Conservation (phyloP, 2,888 invertebrate genomes). For the Eupithecia vulgata region DNA sequence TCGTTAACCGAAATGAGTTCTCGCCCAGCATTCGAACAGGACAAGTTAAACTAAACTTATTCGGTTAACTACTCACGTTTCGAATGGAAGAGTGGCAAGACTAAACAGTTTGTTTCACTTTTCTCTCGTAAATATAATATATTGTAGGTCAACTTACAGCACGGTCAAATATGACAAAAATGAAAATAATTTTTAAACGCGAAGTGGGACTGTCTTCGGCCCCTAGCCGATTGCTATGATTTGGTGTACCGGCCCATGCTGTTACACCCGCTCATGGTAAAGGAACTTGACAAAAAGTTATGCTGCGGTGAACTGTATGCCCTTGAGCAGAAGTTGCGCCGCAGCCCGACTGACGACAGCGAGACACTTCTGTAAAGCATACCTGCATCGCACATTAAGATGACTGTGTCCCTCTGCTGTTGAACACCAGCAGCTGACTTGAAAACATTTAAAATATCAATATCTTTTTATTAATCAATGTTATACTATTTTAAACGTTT, state of each 20-base stretch:
- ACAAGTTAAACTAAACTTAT: not conserved
- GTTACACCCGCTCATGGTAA: slow-evolving; percentile 7
- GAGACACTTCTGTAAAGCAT: not conserved
- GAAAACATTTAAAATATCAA: too few relatives aligned
- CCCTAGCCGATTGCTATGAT: not conserved
- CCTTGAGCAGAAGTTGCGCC: not conserved
- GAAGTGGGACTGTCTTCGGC: not conserved
- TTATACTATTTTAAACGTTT: not conserved
- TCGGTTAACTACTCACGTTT: not conserved
- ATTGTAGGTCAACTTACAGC: too few relatives aligned
- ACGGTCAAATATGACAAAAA: too few relatives aligned
- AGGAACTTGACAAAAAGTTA: slow-evolving; percentile 13
- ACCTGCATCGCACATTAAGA: not conserved
- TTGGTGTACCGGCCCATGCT: not conserved
- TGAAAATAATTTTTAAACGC: too few relatives aligned
- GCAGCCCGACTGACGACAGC: not conserved
- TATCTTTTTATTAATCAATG: not conserved
- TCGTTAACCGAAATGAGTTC: slow-evolving; percentile 1
- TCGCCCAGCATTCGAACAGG: not conserved
- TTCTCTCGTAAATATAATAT: not conserved
- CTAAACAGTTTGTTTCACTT: not conserved
- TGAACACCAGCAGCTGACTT: not conserved
- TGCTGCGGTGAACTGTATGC: not conserved
- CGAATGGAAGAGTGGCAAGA: not conserved
- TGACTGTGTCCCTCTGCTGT: not conserved